Percentiles rank a stretch among this genome's conserved stretches.
Evolutionary conservation across 2,888 invertebrate genomes (phyloP).

Genomic region (Aelia acuminata): DNA sequence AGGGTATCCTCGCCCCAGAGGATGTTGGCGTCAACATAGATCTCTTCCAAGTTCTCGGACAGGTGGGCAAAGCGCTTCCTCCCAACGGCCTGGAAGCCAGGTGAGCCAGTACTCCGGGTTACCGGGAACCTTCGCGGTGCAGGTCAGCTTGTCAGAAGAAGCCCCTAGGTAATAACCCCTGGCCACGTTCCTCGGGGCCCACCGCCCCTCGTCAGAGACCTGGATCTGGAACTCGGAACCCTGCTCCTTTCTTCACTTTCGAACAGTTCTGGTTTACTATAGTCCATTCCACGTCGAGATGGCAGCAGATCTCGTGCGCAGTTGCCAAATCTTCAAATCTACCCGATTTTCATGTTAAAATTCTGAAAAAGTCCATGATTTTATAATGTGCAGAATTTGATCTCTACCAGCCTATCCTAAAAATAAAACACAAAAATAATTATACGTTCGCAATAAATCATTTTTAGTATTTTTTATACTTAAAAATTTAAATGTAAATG

Average conservation of each 20-base stretch:
- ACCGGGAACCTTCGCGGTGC: constrained; percentile 91
- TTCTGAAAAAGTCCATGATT: too few species aligned
- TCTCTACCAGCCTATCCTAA: too few species aligned
- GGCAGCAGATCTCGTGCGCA: too few species aligned
- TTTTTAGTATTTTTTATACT: too few species aligned
- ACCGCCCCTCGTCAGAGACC: constrained; percentile 78
- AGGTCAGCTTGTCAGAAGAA: constrained; percentile 90
- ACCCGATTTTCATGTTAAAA: too few species aligned
- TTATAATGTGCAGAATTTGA: too few species aligned
- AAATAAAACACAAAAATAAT: too few species aligned
- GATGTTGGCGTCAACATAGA: constrained; percentile 95
- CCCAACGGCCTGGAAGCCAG: constrained; percentile 95
- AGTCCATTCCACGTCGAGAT: too few species aligned
- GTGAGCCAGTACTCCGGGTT: constrained; percentile 93
- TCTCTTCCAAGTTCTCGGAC: constrained; percentile 90
- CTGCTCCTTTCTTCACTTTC: constrained; percentile 87
- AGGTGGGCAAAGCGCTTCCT: constrained; percentile 91
- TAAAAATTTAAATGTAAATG: too few species aligned
- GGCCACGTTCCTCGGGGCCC: constrained; percentile 90
- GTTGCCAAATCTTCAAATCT: too few species aligned
- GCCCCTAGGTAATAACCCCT: constrained; percentile 94
- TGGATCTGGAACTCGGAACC: constrained; percentile 93
- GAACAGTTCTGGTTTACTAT: too few species aligned
- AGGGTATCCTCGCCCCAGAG: constrained; percentile 98
- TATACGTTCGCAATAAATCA: too few species aligned